These are phyloP conservation scores for Brachypterus glaber DNA, from an alignment of 2,888 invertebrate genomes.

Conservation along the genomic window DNA sequence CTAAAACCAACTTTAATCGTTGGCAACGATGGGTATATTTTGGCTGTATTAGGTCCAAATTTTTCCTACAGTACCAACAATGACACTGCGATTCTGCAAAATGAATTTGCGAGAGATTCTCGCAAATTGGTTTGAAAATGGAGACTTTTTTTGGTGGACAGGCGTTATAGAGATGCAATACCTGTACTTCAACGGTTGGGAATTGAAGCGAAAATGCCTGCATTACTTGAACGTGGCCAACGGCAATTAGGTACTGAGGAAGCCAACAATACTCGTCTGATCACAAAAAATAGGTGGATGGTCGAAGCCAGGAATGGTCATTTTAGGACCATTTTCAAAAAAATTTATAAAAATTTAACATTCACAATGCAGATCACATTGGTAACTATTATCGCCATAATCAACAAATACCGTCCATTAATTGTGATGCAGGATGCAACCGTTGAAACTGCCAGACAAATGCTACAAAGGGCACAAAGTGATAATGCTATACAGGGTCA, in stretches of 20 bases:
- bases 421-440: too few species aligned
- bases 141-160: conserved; percentile 3
- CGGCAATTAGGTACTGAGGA: conserved; percentile 1
- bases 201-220: conserved; percentile 2
- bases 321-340: too few species aligned
- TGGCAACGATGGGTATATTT: conserved; percentile 8
- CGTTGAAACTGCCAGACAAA: too few species aligned
- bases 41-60: conserved; percentile 10
- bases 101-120: conserved; percentile 8
- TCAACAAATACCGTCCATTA: too few species aligned
- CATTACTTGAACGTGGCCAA: conserved; percentile 4
- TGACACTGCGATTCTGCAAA: conserved; percentile 5
- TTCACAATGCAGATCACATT: too few species aligned
- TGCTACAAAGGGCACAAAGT: too few species aligned
- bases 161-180: conserved; percentile 7
- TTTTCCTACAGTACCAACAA: too few species aligned
- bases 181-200: conserved; percentile 1
- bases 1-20: conserved; percentile 8
- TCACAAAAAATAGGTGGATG: conserved; percentile 3
- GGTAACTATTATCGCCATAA: too few species aligned
- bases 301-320: too few species aligned
- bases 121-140: conserved; percentile 3
- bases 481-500: too few species aligned
- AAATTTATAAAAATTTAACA: too few species aligned
- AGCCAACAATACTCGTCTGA: conserved; percentile 1